Base-by-base conservation (phyloP, 2,888 invertebrate species). In the Parnassius mnemosyne region DNA sequence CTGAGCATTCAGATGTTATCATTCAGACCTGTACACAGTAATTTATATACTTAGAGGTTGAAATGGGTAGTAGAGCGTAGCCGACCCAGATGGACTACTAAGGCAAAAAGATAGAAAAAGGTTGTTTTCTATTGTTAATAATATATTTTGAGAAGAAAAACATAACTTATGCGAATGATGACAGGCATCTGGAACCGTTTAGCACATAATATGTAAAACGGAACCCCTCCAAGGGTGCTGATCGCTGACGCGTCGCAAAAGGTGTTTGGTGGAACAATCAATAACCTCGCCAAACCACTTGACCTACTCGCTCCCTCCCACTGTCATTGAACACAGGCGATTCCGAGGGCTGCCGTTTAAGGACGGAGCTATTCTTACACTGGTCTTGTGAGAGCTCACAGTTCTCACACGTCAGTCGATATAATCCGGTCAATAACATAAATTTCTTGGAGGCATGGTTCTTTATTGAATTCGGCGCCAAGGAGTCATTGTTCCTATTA, bases 361-460 rank as follows among this genome's bases (percentile, higher is more conserved):
- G 72, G 71, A 69, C 67, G 69, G 70, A 70, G 85, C 63, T 82
- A 87, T 77, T 11, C 34, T 34, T 72, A 69, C 53, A 55, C 71
- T 86, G 85, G 88, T 71, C 71, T 71, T 71, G 72, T 75, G 71
- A 66, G 69, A 71, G 71, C 70, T 70, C 70, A 73, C 77, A 75
- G 77, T 77, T 81, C 80, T 83, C 81, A 76, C 84, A 84, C 84
- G 87, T 87, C 87, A 86, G 78, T 81, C 78, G 76, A 75, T 79
- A 87, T 87, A 89, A 87, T 85, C 84, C 84, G 87, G 86, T 86
- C 87, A 88, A 87, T 88, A 87, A 87, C 87, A 88, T 88, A 88
- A 86, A 87, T 87, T 87, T 87, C 80, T 85, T 79, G 74, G 78
- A 82, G 81, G 81, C 83, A 82, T 76, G 81, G 76, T 81, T 83